These are phyloP conservation scores for Picathartes gymnocephalus DNA, from an alignment of 2,113 vertebrate species.

Conservation along the genomic window DNA sequence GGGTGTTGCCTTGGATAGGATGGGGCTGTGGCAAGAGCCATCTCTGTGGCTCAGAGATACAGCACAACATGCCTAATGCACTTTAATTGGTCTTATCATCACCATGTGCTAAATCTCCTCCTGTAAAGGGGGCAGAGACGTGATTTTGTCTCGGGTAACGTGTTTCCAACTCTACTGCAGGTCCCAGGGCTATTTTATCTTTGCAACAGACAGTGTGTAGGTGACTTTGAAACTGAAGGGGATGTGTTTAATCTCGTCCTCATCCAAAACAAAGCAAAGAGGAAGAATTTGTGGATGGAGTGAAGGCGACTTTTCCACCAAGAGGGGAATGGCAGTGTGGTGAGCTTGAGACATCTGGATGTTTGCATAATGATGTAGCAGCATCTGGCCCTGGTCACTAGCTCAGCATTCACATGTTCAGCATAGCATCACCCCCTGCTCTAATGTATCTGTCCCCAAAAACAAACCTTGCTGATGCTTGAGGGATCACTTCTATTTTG, in stretches of 20 bases:
- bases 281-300: background rate
- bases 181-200: background rate
- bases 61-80: background rate
- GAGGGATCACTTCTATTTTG: background rate
- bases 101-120: background rate
- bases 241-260: background rate
- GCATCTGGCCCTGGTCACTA: background rate
- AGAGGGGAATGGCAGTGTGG: background rate
- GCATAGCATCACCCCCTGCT: background rate
- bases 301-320: background rate
- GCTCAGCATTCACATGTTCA: background rate
- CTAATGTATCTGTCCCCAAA: background rate
- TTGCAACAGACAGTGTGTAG: background rate
- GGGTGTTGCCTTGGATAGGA: background rate
- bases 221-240: background rate
- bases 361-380: conserved; percentile 13
- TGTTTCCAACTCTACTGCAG: background rate
- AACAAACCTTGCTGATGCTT: background rate
- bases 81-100: background rate
- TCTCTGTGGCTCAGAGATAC: background rate
- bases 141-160: background rate
- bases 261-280: background rate
- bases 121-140: background rate
- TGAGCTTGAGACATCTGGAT: conserved; percentile 41
- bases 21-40: background rate